Evolutionary conservation across 2,113 vertebrate genomes (phyloP).

Genomic region (Gracilinanus agilis): DNA sequence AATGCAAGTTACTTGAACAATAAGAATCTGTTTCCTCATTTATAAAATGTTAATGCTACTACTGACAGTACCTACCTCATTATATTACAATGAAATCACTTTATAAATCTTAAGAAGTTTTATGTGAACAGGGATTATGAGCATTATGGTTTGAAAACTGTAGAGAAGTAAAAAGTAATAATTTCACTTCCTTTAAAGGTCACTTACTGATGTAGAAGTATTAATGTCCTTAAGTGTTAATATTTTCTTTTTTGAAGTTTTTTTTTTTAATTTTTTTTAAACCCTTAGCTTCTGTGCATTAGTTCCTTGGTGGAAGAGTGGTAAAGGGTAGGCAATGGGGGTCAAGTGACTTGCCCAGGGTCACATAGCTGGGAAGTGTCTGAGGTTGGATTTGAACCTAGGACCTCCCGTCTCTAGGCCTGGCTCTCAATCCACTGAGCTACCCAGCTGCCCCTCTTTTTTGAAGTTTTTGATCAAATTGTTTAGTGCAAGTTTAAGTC

Average conservation of each 20-base stretch:
- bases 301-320: too few species aligned
- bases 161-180: not conserved
- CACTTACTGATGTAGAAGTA: not conserved
- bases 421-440: too few species aligned
- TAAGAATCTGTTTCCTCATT: not conserved
- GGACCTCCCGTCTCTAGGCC: too few species aligned
- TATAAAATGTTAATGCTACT: not conserved
- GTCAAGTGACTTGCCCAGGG: too few species aligned
- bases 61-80: not conserved
- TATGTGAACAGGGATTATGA: not conserved
- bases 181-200: not conserved
- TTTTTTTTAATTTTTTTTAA: too few species aligned
- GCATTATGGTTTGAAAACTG: not conserved
- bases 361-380: too few species aligned
- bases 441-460: too few species aligned
- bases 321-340: too few species aligned
- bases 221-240: not conserved
- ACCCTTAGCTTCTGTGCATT: too few species aligned
- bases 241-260: conserved; percentile 3
- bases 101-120: not conserved
- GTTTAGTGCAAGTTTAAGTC: not conserved
- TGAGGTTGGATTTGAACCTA: too few species aligned
- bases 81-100: not conserved
- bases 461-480: conserved; percentile 13
- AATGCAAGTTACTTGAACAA: not conserved